Evolutionary conservation across 37 sponge, comb jelly and placozoan species (phyloP), one percentile per base, ranked within the genome.

Genomic region (Lycopodina hypogea): DNA sequence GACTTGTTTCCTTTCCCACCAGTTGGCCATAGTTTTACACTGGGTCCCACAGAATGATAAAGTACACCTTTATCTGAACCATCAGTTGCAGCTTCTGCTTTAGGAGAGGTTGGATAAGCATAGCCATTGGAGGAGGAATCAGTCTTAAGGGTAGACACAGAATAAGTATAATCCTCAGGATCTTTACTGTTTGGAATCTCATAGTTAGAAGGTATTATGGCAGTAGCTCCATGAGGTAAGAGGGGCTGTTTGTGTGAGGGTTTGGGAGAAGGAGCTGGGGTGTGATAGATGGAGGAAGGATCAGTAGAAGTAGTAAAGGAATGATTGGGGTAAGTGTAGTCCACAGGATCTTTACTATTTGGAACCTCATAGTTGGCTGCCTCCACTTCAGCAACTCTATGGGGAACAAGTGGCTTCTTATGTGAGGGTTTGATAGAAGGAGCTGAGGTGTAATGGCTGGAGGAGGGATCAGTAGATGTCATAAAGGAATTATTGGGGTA

Each of bases 301-400:
- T 45, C 9, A 12, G 48, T 45, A 9, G 9, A 9, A 45, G 42
- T 39, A 21, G 61, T 59, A 21, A 61, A 61, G 60, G 76, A 76
- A n/a, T 61, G 62, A 39, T 55, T 76, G 61, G 76, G 76, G 61
- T 76, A 76, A 2, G 76, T 76, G 76, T 76, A 76, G 42, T 76
- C 76, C 60, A 33, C 56, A 2, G 53, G 36, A 51, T 73, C 39
- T 2, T n/a, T 56, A 33, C 34, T 8, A 53, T 73, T 56, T n/a
- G 53, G 17, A 30, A 2, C 28, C n/a, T 73, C 74, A 53, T 73
- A 73, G 19, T 4, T 70, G 67, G 38, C 71, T 42, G 71, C 37
- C 29, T 18, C 38, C 19, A 17, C 7, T 2, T 21, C 71, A 70
- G 22, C 14, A 48, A 3, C 23, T 3, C 48, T 12, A 45, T 32